These are phyloP conservation scores for Carcinoscorpius rotundicauda DNA, from an alignment of 1,140 invertebrate genomes.

Conservation along the genomic window DNA sequence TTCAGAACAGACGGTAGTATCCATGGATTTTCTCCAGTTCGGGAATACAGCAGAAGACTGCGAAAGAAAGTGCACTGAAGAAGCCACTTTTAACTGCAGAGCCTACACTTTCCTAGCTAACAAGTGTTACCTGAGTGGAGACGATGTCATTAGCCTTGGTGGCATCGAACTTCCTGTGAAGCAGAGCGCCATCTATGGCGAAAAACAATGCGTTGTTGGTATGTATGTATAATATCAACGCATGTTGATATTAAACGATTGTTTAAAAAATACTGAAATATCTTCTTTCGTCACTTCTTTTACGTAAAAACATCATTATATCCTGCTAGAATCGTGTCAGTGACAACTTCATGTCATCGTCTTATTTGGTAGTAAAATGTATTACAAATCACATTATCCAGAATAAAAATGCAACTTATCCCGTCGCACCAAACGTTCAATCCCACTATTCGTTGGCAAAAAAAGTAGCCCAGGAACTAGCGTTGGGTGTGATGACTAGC, in stretches of 20 bases:
- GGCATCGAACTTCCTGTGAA: constrained; percentile 19
- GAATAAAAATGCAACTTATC: too few species aligned
- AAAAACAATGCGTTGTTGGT: constrained; percentile 37
- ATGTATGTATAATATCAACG: constrained; percentile 17
- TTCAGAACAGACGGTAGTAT: constrained; percentile 33
- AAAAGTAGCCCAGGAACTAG: too few species aligned
- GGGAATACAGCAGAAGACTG: constrained; percentile 36
- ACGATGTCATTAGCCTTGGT: constrained; percentile 35
- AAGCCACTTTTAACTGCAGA: constrained; percentile 32
- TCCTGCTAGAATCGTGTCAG: too few species aligned
- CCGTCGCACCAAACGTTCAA: too few species aligned
- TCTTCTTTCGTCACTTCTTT: too few species aligned
- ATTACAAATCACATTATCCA: too few species aligned
- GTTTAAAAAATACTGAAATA: too few species aligned
- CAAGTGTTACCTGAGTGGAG: constrained; percentile 38
- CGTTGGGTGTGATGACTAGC: too few species aligned
- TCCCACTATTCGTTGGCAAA: too few species aligned
- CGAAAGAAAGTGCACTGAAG: constrained; percentile 36
- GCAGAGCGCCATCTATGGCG: constrained; percentile 31
- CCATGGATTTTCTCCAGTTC: constrained; percentile 40
- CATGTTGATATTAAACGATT: neutral
- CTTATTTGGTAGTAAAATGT: too few species aligned
- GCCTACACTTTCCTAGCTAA: constrained; percentile 33
- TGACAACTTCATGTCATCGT: too few species aligned
- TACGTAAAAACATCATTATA: too few species aligned